phyloP scores from a whole-genome alignment of 2,888 invertebrate species.

The Bugula neritina region DNA sequence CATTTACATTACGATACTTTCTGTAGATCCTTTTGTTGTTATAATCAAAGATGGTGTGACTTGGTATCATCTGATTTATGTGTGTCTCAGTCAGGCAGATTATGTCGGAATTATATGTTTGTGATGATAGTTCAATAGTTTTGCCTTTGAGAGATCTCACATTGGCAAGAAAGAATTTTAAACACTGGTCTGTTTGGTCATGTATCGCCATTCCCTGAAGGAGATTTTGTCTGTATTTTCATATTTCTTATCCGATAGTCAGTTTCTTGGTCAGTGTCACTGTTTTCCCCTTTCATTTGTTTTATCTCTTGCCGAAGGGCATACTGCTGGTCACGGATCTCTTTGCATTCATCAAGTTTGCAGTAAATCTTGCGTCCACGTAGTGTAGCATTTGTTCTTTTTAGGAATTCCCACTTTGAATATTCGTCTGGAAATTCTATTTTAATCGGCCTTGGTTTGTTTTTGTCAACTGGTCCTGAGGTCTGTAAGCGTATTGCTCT shows the following conservation, averaged over 20 bases:
- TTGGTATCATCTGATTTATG: not conserved
- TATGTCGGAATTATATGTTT: conserved; percentile 1
- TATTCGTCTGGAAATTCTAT: not conserved
- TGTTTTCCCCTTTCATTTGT: too few species aligned
- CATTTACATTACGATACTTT: not conserved
- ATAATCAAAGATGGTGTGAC: conserved; percentile 3
- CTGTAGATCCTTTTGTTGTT: conserved; percentile 7
- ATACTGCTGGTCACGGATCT: not conserved
- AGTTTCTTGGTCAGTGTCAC: not conserved
- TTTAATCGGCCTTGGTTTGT: not conserved
- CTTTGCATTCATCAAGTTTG: not conserved
- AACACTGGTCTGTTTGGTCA: not conserved
- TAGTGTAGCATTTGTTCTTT: not conserved
- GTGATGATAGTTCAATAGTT: not conserved
- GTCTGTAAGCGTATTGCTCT: not conserved
- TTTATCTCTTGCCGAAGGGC: not conserved
- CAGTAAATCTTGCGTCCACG: not conserved
- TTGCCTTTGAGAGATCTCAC: not conserved
- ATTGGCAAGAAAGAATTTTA: not conserved
- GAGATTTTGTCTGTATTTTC: not conserved
- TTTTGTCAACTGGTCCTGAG: too few species aligned
- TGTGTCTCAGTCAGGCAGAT: conserved; percentile 6
- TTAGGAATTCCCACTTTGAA: not conserved
- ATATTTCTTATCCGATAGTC: not conserved
- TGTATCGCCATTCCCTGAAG: not conserved